Evolutionary conservation across 2,797 vertebrate genomes (phyloP).

Genomic region (Microhierax caerulescens): DNA sequence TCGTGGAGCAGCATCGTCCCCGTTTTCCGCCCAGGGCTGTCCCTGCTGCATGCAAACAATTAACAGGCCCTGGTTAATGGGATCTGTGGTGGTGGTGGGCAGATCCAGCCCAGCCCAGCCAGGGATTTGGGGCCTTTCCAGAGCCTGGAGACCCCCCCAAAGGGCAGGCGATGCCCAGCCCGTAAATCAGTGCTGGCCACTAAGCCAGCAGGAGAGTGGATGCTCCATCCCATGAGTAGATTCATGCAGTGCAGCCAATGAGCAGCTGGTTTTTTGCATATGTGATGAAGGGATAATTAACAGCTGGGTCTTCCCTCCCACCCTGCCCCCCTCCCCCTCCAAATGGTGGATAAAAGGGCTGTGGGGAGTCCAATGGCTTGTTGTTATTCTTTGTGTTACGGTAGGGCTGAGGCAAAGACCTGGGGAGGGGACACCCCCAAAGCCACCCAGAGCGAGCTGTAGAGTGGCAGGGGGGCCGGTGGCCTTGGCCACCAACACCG

Average conservation of each 20-base stretch:
- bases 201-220: neutral
- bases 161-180: neutral
- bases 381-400: neutral
- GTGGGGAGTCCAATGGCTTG: rapidly evolving
- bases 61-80: neutral
- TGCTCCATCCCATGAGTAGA: rapidly evolving
- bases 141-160: neutral
- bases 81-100: rapidly evolving
- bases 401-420: neutral
- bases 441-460: neutral
- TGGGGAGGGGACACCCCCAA: neutral
- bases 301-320: neutral
- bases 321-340: no score
- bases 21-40: rapidly evolving
- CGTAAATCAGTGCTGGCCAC: rapidly evolving
- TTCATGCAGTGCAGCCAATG: neutral
- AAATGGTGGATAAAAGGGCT: neutral
- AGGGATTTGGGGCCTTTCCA: rapidly evolving
- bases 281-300: neutral
- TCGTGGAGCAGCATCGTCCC: neutral
- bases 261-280: neutral
- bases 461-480: rapidly evolving
- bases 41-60: rapidly evolving
- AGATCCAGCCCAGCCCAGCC: rapidly evolving
- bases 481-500: neutral